Conservation (phyloP, 2,888 invertebrate species). For the Caradrina kadenii region DNA sequence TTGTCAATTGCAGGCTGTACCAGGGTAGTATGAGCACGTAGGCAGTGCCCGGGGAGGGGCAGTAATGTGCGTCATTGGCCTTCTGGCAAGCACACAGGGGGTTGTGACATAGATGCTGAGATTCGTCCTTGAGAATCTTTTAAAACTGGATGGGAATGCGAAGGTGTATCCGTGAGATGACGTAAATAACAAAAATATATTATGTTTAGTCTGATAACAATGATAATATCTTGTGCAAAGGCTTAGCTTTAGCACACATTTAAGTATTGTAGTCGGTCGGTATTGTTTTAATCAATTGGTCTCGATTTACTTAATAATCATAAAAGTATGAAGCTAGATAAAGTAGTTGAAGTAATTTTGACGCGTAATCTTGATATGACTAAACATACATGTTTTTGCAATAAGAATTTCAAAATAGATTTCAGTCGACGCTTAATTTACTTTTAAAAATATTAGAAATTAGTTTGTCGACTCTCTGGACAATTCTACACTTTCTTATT, state of each 20-base stretch:
- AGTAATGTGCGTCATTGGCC: slow-evolving; percentile 71
- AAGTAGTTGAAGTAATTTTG: slow-evolving; percentile 2
- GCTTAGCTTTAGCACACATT: not conserved
- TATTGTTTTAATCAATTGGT: not conserved
- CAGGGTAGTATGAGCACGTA: slow-evolving; percentile 69
- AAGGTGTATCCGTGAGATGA: slow-evolving; percentile 20
- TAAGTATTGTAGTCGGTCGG: not conserved
- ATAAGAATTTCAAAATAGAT: not conserved
- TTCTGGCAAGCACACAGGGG: slow-evolving; percentile 58
- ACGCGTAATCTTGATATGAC: not conserved
- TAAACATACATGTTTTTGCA: not conserved
- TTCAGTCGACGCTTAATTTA: not conserved
- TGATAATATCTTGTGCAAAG: slow-evolving; percentile 10
- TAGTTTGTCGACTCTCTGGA: not conserved
- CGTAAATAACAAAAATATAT: slow-evolving; percentile 22
- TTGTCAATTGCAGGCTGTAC: slow-evolving; percentile 76
- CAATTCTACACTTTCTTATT: not conserved
- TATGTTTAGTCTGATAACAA: slow-evolving; percentile 16
- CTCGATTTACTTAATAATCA: slow-evolving; percentile 9
- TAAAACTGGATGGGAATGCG: slow-evolving; percentile 22
- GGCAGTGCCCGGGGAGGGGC: slow-evolving; percentile 58
- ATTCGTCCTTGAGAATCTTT: slow-evolving; percentile 39
- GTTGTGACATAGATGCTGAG: slow-evolving; percentile 41
- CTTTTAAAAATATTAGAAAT: not conserved
- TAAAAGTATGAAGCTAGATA: not conserved